phyloP scores from a whole-genome alignment of 2,797 vertebrate genomes.

The Mallotus villosus region DNA sequence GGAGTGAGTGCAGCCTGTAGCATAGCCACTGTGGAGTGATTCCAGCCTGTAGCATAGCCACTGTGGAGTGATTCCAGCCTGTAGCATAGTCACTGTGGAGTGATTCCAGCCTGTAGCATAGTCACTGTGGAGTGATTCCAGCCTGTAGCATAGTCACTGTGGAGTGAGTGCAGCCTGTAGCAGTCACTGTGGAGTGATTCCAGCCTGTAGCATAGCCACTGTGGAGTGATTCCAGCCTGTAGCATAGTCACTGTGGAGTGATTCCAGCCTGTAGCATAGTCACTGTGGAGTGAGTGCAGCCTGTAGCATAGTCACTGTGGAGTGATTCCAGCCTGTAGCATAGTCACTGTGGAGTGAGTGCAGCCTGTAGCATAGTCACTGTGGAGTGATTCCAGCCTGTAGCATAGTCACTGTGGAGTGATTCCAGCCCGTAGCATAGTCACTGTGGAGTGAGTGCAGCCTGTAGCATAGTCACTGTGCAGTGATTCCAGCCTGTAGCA shows the following conservation, averaged over 20 bases:
- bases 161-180: too few relatives aligned
- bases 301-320: background rate
- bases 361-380: too few relatives aligned
- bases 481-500: constrained; percentile 30
- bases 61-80: too few relatives aligned
- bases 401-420: background rate
- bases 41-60: background rate
- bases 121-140: background rate
- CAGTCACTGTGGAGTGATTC: constrained; percentile 26
- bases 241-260: background rate
- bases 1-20: constrained; percentile 31
- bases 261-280: too few relatives aligned
- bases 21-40: background rate
- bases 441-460: background rate
- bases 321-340: background rate
- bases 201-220: background rate
- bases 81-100: too few relatives aligned
- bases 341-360: background rate
- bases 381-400: constrained; percentile 30
- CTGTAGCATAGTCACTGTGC: too few relatives aligned
- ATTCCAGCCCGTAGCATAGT: background rate
- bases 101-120: constrained; percentile 31
- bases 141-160: background rate
- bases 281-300: constrained; percentile 28
- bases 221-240: background rate